Evolutionary conservation across 1,140 invertebrate species (phyloP).

Genomic region (Cyclargus thomasi): DNA sequence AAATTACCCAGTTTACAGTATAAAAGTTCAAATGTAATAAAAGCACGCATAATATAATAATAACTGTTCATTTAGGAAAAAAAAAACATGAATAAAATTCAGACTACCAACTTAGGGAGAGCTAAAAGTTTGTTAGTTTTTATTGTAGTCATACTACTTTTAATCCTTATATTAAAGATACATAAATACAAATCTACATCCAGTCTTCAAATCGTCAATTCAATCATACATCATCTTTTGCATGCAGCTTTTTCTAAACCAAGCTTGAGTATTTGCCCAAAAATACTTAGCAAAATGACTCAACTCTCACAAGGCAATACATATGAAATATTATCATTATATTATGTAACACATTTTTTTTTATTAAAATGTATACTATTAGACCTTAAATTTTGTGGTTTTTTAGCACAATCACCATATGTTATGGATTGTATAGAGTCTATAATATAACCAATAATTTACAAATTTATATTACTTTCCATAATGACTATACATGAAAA

Average conservation of each 20-base stretch:
- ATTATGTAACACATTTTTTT: background rate
- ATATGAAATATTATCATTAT: too few species aligned
- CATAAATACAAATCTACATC: conserved; percentile 14
- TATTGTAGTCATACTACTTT: conserved; percentile 8
- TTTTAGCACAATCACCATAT: background rate
- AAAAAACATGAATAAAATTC: background rate
- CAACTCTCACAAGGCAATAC: too few species aligned
- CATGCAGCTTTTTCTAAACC: background rate
- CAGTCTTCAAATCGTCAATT: background rate
- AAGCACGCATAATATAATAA: conserved; percentile 9
- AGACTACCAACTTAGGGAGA: background rate
- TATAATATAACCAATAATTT: background rate
- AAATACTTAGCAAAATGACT: too few species aligned
- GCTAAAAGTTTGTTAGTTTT: background rate
- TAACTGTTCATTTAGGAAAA: background rate
- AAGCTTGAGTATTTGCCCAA: too few species aligned
- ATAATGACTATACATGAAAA: too few species aligned
- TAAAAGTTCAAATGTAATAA: conserved; percentile 5
- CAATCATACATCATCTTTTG: conserved; percentile 13
- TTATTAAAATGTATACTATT: background rate
- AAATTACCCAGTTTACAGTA: background rate
- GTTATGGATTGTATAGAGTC: conserved; percentile 2
- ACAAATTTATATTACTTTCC: background rate
- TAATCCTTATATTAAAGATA: conserved; percentile 11
- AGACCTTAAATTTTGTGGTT: background rate